Evolutionary conservation across 2,888 invertebrate genomes (phyloP), one percentile per base, ranked within the genome.

Genomic region (Emesis furor): DNA sequence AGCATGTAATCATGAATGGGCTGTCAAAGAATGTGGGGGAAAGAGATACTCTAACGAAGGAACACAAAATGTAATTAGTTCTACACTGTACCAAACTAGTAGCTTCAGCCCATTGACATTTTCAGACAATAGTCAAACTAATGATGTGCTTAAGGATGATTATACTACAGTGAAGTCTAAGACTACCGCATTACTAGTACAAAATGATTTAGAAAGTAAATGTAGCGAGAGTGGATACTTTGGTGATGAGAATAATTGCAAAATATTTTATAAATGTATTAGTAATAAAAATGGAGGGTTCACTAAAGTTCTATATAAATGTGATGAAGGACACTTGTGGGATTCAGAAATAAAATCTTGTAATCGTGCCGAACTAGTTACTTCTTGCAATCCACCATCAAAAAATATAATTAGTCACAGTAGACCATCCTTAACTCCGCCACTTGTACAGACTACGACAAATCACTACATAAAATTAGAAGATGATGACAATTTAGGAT

Each of bases 211-310:
- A 51, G 77, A 73, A 65, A 84, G 78, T 67, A 77, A 86, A 76
- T 95, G 95, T 82, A 85, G 85, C 68, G 79, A 75, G 51, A 97
- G 97, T 92, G 98, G 98, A 51, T 98, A 98, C 91, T 97, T 97
- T 90, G 97, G 97, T 90, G 93, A 93, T 88, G 71, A 80, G 80
- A 89, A 94, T 32, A 96, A 98, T 89, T 98, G 98, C 89, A 97
- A 95, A 83, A 98, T 97, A 92, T 98, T 98, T 93, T 98, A 98
- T 88, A 96, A 98, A 88, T 98, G 98, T 91, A 98, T 98, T 0
- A 94, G 95, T 83, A 95, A 96, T 85, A 96, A 95, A 35, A 93
- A 93, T 79, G 95, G 95, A 69, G 94, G 94, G 17, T 97, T 93
- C 84, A 97, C 93, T 0, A 97, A 96, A 89, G 97, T 97, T 87